Conservation (phyloP, 2,797 vertebrate genomes). For the Vespertilio murinus region DNA sequence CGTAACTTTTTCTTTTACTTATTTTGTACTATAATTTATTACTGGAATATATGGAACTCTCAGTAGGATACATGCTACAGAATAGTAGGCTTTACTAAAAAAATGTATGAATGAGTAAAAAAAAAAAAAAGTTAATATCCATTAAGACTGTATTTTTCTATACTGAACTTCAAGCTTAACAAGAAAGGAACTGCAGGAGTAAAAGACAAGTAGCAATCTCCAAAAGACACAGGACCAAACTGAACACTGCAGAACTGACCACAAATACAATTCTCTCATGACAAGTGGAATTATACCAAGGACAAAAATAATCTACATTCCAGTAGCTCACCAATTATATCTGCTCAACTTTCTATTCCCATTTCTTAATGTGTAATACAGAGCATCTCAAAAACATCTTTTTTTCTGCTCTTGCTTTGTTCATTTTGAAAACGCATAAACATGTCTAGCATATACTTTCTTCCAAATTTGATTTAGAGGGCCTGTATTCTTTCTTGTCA, state of each 20-base stretch:
- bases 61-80: slow-evolving; percentile 40
- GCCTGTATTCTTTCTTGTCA: slow-evolving; percentile 44
- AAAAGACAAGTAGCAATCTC: background rate
- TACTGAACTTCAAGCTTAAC: slow-evolving; percentile 14
- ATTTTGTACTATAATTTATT: slow-evolving; percentile 34
- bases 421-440: slow-evolving; percentile 39
- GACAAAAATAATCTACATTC: slow-evolving; percentile 28
- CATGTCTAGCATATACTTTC: slow-evolving; percentile 2
- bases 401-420: background rate
- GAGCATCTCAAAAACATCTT: background rate
- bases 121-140: slow-evolving; percentile 27
- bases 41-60: slow-evolving; percentile 1
- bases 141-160: slow-evolving; percentile 22
- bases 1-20: background rate
- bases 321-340: slow-evolving; percentile 9
- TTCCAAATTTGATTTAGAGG: slow-evolving; percentile 51
- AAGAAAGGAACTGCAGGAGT: background rate
- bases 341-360: background rate
- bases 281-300: slow-evolving; percentile 33
- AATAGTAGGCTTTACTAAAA: slow-evolving; percentile 41
- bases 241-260: background rate
- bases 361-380: background rate
- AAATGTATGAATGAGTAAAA: slow-evolving; percentile 29
- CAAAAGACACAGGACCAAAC: slow-evolving; percentile 20
- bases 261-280: background rate